These are phyloP conservation scores for Enoplosus armatus DNA, from an alignment of 2,797 vertebrate species.

Conservation along the genomic window DNA sequence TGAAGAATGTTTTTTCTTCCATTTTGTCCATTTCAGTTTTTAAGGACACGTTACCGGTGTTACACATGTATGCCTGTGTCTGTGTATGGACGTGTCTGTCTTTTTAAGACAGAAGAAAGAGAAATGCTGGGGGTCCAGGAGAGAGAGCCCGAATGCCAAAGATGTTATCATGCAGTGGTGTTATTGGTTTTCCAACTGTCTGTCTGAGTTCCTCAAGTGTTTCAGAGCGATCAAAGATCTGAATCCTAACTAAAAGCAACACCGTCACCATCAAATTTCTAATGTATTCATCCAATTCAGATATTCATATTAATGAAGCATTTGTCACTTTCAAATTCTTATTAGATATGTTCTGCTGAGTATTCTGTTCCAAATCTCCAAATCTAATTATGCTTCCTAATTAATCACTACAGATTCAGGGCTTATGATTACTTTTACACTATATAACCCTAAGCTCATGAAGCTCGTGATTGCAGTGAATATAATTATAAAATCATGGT, in stretches of 20 bases:
- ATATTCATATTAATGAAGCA: constrained; percentile 64
- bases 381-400: constrained; percentile 69
- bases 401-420: constrained; percentile 64
- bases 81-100: not conserved
- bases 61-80: not conserved
- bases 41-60: not conserved
- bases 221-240: constrained; percentile 15
- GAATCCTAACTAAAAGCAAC: constrained; percentile 27
- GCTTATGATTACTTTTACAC: constrained; percentile 49
- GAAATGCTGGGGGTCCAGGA: not conserved
- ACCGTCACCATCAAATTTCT: constrained; percentile 8
- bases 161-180: constrained; percentile 25
- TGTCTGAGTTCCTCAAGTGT: constrained; percentile 28
- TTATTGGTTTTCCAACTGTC: not conserved
- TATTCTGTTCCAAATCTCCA: constrained; percentile 59
- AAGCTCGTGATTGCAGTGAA: constrained; percentile 28
- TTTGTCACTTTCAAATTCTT: constrained; percentile 69
- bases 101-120: constrained; percentile 16
- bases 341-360: constrained; percentile 54
- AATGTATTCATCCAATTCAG: constrained; percentile 52
- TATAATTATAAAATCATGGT: constrained; percentile 24
- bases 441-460: constrained; percentile 11
- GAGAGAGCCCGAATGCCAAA: constrained; percentile 10
- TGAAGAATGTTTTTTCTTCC: constrained; percentile 10
- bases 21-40: constrained; percentile 23